phyloP scores from a whole-genome alignment of 2,113 vertebrate species.

The Xyliphius kryptos region DNA sequence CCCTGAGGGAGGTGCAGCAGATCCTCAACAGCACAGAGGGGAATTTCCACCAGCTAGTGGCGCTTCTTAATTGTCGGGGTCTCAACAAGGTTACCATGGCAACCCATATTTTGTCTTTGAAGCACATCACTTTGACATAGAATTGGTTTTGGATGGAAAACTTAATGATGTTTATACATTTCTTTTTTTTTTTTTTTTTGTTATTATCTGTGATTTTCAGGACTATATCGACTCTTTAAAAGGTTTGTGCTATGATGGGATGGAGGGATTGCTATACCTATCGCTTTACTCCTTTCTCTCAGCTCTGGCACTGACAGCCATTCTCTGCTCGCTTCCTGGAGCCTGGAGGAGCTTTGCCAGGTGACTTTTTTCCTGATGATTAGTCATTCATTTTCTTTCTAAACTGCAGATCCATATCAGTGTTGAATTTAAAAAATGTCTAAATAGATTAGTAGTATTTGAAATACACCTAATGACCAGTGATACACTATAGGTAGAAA shows the following conservation, averaged over 20 bases:
- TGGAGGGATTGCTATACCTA: slow-evolving; percentile 84
- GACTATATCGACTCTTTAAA: slow-evolving; percentile 81
- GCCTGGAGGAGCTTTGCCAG: slow-evolving; percentile 86
- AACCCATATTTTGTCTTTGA: neutral
- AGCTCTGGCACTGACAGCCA: slow-evolving; percentile 76
- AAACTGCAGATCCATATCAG: too few relatives aligned
- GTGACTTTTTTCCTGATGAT: slow-evolving; percentile 33
- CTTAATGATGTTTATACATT: neutral
- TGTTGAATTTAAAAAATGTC: too few relatives aligned
- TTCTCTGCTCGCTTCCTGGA: slow-evolving; percentile 82
- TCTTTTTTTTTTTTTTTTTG: slow-evolving; percentile 1
- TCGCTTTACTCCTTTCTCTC: slow-evolving; percentile 84
- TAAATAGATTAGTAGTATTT: too few relatives aligned
- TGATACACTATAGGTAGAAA: too few relatives aligned
- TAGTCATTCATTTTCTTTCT: neutral
- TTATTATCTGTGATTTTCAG: slow-evolving; percentile 47
- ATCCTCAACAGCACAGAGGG: slow-evolving; percentile 82
- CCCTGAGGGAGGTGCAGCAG: slow-evolving; percentile 76
- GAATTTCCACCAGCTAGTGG: slow-evolving; percentile 84
- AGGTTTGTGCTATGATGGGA: slow-evolving; percentile 82
- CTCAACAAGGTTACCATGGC: slow-evolving; percentile 76
- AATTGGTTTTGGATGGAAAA: neutral
- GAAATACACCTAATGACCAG: too few relatives aligned
- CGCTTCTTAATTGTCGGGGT: slow-evolving; percentile 77
- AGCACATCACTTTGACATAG: slow-evolving; percentile 7